A percentile compares a stretch with the other conserved stretches of the same genome.
These are phyloP conservation scores for Hippocampus kuda DNA, from an alignment of 2,797 vertebrate genomes.

Conservation along the genomic window DNA sequence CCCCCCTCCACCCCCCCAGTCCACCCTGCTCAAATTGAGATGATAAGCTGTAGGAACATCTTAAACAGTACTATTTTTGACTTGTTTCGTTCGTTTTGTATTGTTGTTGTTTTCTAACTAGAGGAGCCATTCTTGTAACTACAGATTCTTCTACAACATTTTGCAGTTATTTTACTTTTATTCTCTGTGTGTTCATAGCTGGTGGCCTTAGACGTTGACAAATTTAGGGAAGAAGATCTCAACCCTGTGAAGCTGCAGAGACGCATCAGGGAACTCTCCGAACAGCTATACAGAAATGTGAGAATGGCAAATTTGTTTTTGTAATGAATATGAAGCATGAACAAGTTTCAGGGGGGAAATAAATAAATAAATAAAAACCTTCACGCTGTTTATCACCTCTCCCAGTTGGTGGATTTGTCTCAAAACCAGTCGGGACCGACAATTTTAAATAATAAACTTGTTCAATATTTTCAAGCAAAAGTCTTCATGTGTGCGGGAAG, in stretches of 20 bases:
- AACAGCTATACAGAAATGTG: conserved; percentile 92
- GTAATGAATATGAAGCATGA: neutral
- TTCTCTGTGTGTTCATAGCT: conserved; percentile 61
- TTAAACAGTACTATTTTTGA: neutral
- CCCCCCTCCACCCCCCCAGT: neutral
- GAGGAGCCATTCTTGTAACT: neutral
- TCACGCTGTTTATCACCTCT: too few relatives aligned
- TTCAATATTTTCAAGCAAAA: too few relatives aligned
- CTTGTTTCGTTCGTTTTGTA: too few relatives aligned
- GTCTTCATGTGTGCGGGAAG: too few relatives aligned
- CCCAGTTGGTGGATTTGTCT: too few relatives aligned
- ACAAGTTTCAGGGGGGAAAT: neutral
- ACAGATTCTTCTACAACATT: neutral
- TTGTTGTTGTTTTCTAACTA: neutral
- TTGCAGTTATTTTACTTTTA: neutral
- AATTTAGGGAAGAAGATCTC: conserved; percentile 83
- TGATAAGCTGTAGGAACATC: neutral
- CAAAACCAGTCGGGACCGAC: too few relatives aligned
- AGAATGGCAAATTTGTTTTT: conserved; percentile 41
- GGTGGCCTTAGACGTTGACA: conserved; percentile 87
- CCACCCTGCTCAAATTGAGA: neutral
- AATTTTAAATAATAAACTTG: too few relatives aligned
- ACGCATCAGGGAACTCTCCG: conserved; percentile 86
- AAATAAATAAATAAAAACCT: too few relatives aligned
- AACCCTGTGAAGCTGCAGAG: conserved; percentile 79